Percentiles rank a stretch among this genome's conserved stretches.
Conservation (phyloP, 1,140 invertebrate species). For the Drosophila kurseongensis region DNA sequence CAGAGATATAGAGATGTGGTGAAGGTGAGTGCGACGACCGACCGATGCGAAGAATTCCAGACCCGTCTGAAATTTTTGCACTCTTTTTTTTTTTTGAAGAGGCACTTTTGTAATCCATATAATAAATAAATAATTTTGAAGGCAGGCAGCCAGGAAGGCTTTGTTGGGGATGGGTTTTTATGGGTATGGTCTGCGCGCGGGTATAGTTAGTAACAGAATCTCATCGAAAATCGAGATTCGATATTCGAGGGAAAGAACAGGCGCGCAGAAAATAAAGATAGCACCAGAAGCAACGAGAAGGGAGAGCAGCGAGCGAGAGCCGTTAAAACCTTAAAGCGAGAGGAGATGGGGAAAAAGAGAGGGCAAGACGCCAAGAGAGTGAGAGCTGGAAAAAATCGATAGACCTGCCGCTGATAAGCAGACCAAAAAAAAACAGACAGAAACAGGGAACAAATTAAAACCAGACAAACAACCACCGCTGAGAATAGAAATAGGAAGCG, state of each 20-base stretch:
- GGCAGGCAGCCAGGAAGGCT: constrained; percentile 18
- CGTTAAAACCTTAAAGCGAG: background rate
- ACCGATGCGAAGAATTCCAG: constrained; percentile 44
- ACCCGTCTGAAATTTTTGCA: constrained; percentile 46
- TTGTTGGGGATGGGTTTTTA: constrained; percentile 27
- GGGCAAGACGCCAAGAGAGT: constrained; percentile 8
- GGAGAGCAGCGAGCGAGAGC: constrained; percentile 1
- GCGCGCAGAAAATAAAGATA: constrained; percentile 66
- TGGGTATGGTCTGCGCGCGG: constrained; percentile 19
- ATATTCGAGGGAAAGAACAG: constrained; percentile 84
- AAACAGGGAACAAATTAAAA: constrained; percentile 24
- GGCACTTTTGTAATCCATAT: constrained; percentile 68
- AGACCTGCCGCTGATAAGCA: constrained; percentile 53
- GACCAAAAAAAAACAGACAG: constrained; percentile 7
- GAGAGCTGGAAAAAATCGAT: constrained; percentile 58
- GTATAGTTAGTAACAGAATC: constrained; percentile 72
- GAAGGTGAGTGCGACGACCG: constrained; percentile 75
- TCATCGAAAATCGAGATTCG: constrained; percentile 84
- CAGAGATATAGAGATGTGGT: constrained; percentile 49
- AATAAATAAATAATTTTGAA: constrained; percentile 77
- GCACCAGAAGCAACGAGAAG: constrained; percentile 8
- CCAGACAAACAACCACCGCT: constrained; percentile 44
- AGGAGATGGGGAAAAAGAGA: background rate
- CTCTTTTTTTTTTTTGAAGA: constrained; percentile 35
- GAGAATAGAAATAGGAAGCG: constrained; percentile 42